Evolutionary conservation across 2,888 invertebrate genomes (phyloP).

Genomic region (Eucriotettix oculatus): DNA sequence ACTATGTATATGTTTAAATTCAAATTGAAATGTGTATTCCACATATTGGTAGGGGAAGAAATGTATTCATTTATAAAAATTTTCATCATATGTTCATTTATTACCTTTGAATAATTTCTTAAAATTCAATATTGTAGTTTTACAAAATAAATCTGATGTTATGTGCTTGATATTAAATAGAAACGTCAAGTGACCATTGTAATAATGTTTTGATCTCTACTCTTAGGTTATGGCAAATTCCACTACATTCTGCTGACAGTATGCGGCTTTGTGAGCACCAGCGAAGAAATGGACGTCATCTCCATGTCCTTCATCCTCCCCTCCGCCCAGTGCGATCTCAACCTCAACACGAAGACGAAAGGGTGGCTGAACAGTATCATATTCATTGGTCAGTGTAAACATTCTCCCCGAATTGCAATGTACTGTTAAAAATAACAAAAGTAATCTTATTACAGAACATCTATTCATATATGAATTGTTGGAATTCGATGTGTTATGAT

Average conservation of each 20-base stretch:
- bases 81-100: no score
- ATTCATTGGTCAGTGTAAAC: slow-evolving; percentile 37
- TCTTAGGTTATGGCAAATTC: slow-evolving; percentile 67
- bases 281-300: slow-evolving; percentile 92
- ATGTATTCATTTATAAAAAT: no score
- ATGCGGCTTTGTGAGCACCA: slow-evolving; percentile 86
- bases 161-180: neutral
- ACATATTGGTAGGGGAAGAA: no score
- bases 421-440: no score
- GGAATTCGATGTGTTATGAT: no score
- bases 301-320: slow-evolving; percentile 90
- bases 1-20: no score
- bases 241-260: slow-evolving; percentile 77
- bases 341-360: slow-evolving; percentile 69
- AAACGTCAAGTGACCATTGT: neutral
- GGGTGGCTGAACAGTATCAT: slow-evolving; percentile 52
- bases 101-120: no score
- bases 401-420: no score
- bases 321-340: slow-evolving; percentile 81
- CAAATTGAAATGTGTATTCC: no score
- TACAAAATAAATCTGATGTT: neutral
- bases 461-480: no score
- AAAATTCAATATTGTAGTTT: no score
- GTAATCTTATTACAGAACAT: no score
- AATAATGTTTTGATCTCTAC: neutral